Evolutionary conservation across 2,888 invertebrate species (phyloP).

Genomic region (Ormyrus pomaceus): DNA sequence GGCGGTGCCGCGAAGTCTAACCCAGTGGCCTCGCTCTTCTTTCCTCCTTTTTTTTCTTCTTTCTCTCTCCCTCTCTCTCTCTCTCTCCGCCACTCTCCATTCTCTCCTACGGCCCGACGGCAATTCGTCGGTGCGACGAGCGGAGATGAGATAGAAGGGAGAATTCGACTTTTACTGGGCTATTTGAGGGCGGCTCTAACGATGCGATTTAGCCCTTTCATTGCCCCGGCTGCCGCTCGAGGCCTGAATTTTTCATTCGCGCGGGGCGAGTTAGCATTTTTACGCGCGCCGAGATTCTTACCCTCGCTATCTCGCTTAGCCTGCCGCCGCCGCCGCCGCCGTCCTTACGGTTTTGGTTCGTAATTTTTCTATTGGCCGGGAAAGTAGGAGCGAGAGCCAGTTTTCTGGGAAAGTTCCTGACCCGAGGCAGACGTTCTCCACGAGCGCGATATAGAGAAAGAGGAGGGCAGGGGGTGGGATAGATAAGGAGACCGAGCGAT

Average conservation of each 20-base stretch:
- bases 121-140: neutral
- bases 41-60: neutral
- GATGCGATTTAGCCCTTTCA: constrained; percentile 5
- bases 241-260: constrained; percentile 33
- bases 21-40: constrained; percentile 34
- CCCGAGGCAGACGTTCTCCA: neutral
- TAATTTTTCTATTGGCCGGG: constrained; percentile 21
- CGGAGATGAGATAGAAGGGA: too few species aligned
- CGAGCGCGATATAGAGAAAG: too few species aligned
- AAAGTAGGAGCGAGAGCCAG: too few species aligned
- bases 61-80: constrained; percentile 29
- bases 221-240: neutral
- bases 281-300: too few species aligned
- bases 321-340: too few species aligned
- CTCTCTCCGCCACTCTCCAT: neutral
- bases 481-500: constrained; percentile 11
- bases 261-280: neutral
- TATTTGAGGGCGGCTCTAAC: constrained; percentile 43
- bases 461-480: neutral
- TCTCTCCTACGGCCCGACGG: neutral
- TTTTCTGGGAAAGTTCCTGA: too few species aligned
- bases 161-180: constrained; percentile 8
- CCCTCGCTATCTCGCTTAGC: too few species aligned
- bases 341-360: neutral
- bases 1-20: constrained; percentile 44